Percentiles rank a stretch among this genome's conserved stretches.
These are phyloP conservation scores for Graptemys geographica DNA, from an alignment of 2,797 vertebrate species.

Conservation along the genomic window DNA sequence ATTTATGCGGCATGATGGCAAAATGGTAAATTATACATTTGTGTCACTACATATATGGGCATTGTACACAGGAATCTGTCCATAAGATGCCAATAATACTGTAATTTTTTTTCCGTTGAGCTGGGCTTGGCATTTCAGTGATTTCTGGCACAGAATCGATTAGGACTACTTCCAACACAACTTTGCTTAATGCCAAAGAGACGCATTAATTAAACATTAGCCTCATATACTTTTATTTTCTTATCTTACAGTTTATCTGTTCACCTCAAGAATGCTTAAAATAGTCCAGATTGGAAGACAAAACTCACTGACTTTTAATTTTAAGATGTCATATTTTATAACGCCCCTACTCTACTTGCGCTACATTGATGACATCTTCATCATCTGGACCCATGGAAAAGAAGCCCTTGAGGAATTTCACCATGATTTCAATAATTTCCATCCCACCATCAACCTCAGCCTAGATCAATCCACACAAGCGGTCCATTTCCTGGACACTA, in stretches of 20 bases:
- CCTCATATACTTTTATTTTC: neutral
- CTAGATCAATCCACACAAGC: too few species aligned
- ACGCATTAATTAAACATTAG: neutral
- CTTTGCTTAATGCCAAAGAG: neutral
- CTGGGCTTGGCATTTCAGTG: neutral
- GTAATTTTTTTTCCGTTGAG: rapidly evolving
- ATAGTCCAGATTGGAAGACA: neutral
- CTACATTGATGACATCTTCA: too few species aligned
- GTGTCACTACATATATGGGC: neutral
- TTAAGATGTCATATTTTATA: neutral
- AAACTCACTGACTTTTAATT: neutral
- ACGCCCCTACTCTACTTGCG: too few species aligned
- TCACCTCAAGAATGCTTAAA: neutral
- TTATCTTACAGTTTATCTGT: neutral
- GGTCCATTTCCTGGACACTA: too few species aligned
- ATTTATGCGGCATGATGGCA: neutral
- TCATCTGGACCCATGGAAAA: too few species aligned
- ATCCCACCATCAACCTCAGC: too few species aligned
- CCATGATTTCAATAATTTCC: too few species aligned
- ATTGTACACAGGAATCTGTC: rapidly evolving
- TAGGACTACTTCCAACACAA: rapidly evolving
- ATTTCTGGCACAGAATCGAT: neutral
- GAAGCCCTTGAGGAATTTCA: too few species aligned
- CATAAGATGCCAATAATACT: neutral
- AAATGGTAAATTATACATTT: neutral